These are phyloP conservation scores for Drosophila athabasca DNA, from an alignment of 1,140 invertebrate genomes.

Conservation along the genomic window DNA sequence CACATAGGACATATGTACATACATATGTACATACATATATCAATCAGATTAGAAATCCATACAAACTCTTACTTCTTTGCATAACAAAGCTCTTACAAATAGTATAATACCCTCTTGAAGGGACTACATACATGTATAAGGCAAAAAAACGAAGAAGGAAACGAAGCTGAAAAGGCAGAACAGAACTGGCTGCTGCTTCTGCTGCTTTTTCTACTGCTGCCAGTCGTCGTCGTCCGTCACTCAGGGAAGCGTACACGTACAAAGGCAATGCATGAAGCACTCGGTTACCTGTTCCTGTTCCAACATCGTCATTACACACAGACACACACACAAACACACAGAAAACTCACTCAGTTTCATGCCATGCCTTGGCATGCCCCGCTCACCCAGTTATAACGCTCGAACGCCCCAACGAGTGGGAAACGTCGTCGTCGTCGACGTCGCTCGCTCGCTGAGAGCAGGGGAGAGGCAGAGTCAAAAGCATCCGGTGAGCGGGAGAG, in stretches of 20 bases:
- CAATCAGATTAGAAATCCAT: no score
- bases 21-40: no score
- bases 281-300: constrained; percentile 39
- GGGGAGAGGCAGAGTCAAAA: no score
- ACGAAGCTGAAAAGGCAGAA: constrained; percentile 38
- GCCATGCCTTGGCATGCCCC: constrained; percentile 2
- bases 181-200: constrained; percentile 40
- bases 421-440: no score
- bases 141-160: constrained; percentile 27
- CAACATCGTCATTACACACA: not conserved
- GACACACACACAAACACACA: not conserved
- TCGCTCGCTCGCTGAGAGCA: no score
- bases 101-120: not conserved
- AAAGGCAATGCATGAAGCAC: constrained; percentile 24
- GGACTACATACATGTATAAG: not conserved
- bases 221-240: constrained; percentile 35
- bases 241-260: constrained; percentile 32
- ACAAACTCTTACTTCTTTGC: no score
- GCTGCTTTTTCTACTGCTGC: not conserved
- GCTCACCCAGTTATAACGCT: constrained; percentile 53
- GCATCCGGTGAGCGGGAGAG: no score
- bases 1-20: no score
- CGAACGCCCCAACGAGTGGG: constrained; percentile 52
- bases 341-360: constrained; percentile 1
- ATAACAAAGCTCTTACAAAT: not conserved